Conservation (phyloP, 2,797 vertebrate genomes). For the Coregonus ussuriensis region DNA sequence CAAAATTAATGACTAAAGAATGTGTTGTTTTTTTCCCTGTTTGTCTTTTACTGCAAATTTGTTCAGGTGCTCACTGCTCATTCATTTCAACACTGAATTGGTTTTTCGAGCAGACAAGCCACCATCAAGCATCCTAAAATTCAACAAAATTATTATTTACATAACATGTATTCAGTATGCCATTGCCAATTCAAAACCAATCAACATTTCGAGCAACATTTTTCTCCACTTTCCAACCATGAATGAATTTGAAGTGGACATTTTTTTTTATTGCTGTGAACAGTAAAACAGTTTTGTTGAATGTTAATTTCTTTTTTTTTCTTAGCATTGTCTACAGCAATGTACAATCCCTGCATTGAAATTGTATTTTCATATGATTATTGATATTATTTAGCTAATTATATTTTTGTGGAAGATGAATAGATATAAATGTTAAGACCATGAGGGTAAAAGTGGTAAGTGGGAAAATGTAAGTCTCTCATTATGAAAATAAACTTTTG, state of each 20-base stretch:
- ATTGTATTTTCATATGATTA: neutral
- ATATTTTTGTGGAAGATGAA: conserved; percentile 10
- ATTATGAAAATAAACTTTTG: conserved; percentile 4
- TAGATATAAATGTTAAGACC: neutral
- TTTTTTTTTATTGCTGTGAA: conserved; percentile 3
- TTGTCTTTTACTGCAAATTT: neutral
- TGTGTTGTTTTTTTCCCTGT: neutral
- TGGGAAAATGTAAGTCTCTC: conserved; percentile 8
- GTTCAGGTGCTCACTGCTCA: neutral
- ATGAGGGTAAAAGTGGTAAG: neutral
- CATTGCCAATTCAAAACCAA: neutral
- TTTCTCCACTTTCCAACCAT: neutral
- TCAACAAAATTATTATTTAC: neutral
- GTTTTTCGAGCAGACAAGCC: neutral
- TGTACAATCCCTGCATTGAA: conserved; percentile 9
- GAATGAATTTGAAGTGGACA: neutral
- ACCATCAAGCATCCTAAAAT: neutral
- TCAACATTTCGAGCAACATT: neutral
- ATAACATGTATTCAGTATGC: neutral
- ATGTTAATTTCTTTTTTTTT: neutral
- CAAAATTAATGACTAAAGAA: neutral
- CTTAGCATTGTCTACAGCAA: neutral
- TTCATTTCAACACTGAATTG: neutral
- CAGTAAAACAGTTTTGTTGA: neutral
- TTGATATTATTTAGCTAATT: conserved; percentile 11